Percentiles rank a stretch among this genome's conserved stretches.
Conservation (phyloP, 2,797 vertebrate genomes). For the Hydrocynus forskahlii region DNA sequence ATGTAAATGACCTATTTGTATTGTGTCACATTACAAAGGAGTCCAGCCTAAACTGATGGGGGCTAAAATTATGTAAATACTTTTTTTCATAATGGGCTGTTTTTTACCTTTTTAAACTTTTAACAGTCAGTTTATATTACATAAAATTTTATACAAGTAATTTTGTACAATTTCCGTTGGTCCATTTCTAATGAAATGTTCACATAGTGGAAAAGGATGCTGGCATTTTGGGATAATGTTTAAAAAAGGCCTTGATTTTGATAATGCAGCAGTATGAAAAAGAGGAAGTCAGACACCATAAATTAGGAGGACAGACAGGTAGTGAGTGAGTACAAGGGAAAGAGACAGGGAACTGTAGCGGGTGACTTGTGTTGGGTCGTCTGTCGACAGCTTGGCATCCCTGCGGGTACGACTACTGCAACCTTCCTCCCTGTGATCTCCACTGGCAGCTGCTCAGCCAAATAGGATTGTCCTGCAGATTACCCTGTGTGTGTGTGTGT, state of each 20-base stretch:
- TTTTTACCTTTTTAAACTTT: no score
- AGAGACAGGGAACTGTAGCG: slow-evolving; percentile 43
- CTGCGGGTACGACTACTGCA: slow-evolving; percentile 73
- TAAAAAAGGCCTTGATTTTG: not conserved
- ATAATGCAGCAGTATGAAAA: slow-evolving; percentile 3
- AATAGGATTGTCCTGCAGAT: slow-evolving; percentile 83
- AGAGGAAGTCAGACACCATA: slow-evolving; percentile 58
- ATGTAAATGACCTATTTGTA: not conserved
- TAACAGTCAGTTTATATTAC: no score
- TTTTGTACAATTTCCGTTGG: not conserved
- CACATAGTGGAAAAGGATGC: not conserved
- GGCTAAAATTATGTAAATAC: not conserved
- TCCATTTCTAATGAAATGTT: not conserved
- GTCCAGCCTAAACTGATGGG: no score
- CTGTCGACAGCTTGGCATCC: slow-evolving; percentile 81
- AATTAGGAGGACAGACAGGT: slow-evolving; percentile 29
- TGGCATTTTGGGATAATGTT: not conserved
- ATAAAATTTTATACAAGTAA: not conserved
- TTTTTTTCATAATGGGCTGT: no score
- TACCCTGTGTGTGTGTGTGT: slow-evolving; percentile 72
- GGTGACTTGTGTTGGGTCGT: slow-evolving; percentile 62
- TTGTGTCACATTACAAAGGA: not conserved
- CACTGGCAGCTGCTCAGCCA: slow-evolving; percentile 80
- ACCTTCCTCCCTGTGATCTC: slow-evolving; percentile 72
- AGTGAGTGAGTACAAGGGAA: slow-evolving; percentile 20